Evolutionary conservation across 1,140 invertebrate species (phyloP).

Genomic region (Sycophila sp.): DNA sequence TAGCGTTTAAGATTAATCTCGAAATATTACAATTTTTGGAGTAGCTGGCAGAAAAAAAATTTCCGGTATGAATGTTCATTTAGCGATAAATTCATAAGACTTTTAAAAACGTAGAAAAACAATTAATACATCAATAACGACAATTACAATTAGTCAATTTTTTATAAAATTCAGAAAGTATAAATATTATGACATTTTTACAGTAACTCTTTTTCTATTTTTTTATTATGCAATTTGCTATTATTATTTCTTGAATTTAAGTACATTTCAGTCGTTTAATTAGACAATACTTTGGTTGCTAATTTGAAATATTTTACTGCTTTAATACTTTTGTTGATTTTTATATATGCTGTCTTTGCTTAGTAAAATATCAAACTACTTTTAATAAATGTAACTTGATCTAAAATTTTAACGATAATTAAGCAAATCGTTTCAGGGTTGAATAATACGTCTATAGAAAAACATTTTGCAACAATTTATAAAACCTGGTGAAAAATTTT

Average conservation of each 20-base stretch:
- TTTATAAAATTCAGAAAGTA: too few species aligned
- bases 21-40: too few species aligned
- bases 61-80: too few species aligned
- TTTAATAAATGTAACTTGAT: conserved; percentile 7
- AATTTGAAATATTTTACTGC: neutral
- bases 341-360: conserved; percentile 5
- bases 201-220: too few species aligned
- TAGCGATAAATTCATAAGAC: too few species aligned
- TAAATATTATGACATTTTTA: too few species aligned
- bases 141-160: too few species aligned
- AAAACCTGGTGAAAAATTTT: conserved; percentile 23
- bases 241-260: conserved; percentile 28
- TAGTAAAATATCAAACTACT: conserved; percentile 12
- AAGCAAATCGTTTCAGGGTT: conserved; percentile 14
- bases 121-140: too few species aligned
- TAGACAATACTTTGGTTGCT: conserved; percentile 10
- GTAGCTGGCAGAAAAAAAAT: too few species aligned
- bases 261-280: conserved; percentile 30
- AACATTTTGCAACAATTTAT: conserved; percentile 15
- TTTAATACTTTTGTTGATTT: conserved; percentile 14
- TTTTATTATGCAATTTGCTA: conserved; percentile 5
- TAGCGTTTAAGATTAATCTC: too few species aligned
- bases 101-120: too few species aligned
- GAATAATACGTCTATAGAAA: neutral
- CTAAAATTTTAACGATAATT: conserved; percentile 14